Conservation (phyloP, 1,140 invertebrate genomes). For the Eumaeus atala region DNA sequence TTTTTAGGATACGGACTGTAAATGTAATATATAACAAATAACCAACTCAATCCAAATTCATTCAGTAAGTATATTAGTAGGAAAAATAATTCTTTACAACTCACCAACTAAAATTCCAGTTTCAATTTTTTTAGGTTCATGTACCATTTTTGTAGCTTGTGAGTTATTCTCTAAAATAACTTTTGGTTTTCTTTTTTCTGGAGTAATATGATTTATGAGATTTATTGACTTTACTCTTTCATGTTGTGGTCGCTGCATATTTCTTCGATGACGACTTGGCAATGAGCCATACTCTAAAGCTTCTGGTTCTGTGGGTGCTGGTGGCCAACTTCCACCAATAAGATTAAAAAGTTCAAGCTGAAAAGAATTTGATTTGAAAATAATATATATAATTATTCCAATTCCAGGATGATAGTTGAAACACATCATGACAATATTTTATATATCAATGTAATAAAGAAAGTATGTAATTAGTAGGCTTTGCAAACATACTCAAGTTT, state of each 20-base stretch:
- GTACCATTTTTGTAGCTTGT: slow-evolving; percentile 55
- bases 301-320: slow-evolving; percentile 53
- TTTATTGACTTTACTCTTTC: slow-evolving; percentile 61
- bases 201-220: slow-evolving; percentile 51
- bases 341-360: slow-evolving; percentile 60
- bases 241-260: slow-evolving; percentile 51
- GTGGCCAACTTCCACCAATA: slow-evolving; percentile 65
- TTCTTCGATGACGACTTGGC: slow-evolving; percentile 35
- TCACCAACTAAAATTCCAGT: slow-evolving; percentile 62
- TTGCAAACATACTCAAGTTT: neutral
- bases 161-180: slow-evolving; percentile 19
- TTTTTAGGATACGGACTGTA: too few relatives aligned
- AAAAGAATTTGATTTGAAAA: slow-evolving; percentile 20
- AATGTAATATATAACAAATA: too few relatives aligned
- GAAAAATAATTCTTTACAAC: too few relatives aligned
- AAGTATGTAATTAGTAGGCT: too few relatives aligned
- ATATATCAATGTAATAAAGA: too few relatives aligned
- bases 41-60: too few relatives aligned
- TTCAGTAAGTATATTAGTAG: too few relatives aligned
- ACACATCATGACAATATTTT: too few relatives aligned
- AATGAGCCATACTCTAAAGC: slow-evolving; percentile 54
- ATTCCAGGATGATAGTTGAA: too few relatives aligned
- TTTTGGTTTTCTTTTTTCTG: slow-evolving; percentile 41
- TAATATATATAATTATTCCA: too few relatives aligned
- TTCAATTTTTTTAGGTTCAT: slow-evolving; percentile 62